phyloP scores from a whole-genome alignment of 2,888 invertebrate genomes.

The Drosophila mulleri region DNA sequence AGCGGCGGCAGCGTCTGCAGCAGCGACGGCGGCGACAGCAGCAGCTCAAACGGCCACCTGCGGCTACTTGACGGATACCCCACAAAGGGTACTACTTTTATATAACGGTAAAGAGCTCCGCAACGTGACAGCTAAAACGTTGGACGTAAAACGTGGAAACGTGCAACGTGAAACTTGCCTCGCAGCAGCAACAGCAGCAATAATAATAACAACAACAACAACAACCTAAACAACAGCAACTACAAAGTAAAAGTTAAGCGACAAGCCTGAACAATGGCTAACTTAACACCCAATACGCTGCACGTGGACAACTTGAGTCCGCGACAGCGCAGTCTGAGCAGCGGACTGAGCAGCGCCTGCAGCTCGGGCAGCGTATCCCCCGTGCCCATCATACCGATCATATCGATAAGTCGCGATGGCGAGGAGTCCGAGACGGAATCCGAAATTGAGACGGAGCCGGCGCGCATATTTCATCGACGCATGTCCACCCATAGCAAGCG shows the following conservation, averaged over 20 bases:
- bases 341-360: constrained; percentile 74
- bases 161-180: constrained; percentile 26
- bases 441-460: constrained; percentile 93
- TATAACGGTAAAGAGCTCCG: constrained; percentile 43
- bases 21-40: constrained; percentile 15
- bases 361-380: constrained; percentile 82
- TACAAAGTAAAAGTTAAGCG: constrained; percentile 18
- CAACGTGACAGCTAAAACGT: constrained; percentile 52
- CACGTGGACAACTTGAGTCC: constrained; percentile 60
- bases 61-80: constrained; percentile 63
- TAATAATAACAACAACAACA: not conserved
- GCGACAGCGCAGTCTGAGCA: constrained; percentile 49
- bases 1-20: constrained; percentile 23
- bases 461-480: constrained; percentile 90
- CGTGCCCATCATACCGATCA: constrained; percentile 79
- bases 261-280: constrained; percentile 59
- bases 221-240: not conserved
- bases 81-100: constrained; percentile 47
- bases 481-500: constrained; percentile 90
- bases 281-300: constrained; percentile 69
- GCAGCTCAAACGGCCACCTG: constrained; percentile 64
- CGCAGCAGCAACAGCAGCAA: constrained; percentile 7
- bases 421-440: constrained; percentile 90
- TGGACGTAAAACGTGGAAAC: constrained; percentile 4
- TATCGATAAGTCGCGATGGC: constrained; percentile 79